These are phyloP conservation scores for Chloroceryle amazona DNA, from an alignment of 2,797 vertebrate genomes.

Conservation along the genomic window DNA sequence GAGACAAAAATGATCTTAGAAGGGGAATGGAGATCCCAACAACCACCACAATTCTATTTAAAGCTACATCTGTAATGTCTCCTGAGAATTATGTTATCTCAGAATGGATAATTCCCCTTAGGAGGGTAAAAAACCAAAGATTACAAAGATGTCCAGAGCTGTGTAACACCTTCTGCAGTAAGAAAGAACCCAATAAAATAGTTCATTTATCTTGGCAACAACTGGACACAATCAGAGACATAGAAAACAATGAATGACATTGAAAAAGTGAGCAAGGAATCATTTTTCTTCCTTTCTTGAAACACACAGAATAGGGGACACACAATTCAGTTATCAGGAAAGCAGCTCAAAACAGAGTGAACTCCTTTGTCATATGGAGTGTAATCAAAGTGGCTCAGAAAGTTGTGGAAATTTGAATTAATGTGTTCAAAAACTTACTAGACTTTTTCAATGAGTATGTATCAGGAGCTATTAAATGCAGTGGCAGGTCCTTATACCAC, in stretches of 20 bases:
- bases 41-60: not conserved
- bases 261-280: not conserved
- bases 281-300: not conserved
- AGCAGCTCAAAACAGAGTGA: not conserved
- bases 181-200: not conserved
- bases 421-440: not conserved
- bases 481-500: not conserved
- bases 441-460: not conserved
- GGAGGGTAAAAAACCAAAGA: not conserved
- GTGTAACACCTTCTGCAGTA: not conserved
- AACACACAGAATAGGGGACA: not conserved
- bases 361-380: not conserved
- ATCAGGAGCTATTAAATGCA: not conserved
- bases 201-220: not conserved
- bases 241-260: not conserved
- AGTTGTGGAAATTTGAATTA: not conserved
- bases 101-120: not conserved
- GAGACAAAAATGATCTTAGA: not conserved
- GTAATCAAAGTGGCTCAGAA: not conserved
- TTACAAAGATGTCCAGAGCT: not conserved
- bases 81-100: not conserved
- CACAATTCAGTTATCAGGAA: not conserved
- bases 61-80: not conserved
- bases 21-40: not conserved
- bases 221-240: not conserved